These are phyloP conservation scores for Hylyphantes graminicola DNA, from an alignment of 1,140 invertebrate genomes.

Conservation along the genomic window DNA sequence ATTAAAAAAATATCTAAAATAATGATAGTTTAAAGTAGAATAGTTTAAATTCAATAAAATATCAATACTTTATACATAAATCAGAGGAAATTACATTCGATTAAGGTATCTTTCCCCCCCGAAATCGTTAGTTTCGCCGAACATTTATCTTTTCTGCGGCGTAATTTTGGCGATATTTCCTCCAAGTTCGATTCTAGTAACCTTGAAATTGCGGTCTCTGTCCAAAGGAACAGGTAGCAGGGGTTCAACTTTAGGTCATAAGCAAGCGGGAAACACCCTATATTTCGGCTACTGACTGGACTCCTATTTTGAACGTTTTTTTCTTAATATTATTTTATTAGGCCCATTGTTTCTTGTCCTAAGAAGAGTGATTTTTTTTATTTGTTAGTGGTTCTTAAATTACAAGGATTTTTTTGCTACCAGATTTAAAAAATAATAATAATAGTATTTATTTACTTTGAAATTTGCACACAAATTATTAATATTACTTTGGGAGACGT, in stretches of 20 bases:
- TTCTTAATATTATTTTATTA: conserved; percentile 2
- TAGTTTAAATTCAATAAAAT: too few species aligned
- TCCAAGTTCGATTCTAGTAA: conserved; percentile 14
- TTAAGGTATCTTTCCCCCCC: too few species aligned
- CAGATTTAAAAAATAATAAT: too few species aligned
- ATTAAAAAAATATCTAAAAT: too few species aligned
- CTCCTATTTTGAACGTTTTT: background rate
- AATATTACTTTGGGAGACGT: too few species aligned
- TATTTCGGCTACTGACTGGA: conserved; percentile 50
- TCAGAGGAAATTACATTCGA: too few species aligned
- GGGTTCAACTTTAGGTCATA: conserved; percentile 61
- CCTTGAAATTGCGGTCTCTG: conserved; percentile 45
- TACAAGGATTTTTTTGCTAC: too few species aligned
- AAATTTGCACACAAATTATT: too few species aligned
- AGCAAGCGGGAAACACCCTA: conserved; percentile 43
- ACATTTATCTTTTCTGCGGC: background rate
- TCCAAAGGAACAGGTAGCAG: conserved; percentile 47
- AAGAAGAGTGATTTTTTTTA: conserved; percentile 38
- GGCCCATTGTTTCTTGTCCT: background rate
- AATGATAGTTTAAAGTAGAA: too few species aligned
- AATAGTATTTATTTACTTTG: too few species aligned
- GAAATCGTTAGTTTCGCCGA: background rate
- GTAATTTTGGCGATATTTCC: conserved; percentile 16
- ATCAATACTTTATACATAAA: too few species aligned
- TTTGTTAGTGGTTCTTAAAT: too few species aligned